Conservation (phyloP, 2,888 invertebrate genomes). For the Sinodicranocentrus sp. region DNA sequence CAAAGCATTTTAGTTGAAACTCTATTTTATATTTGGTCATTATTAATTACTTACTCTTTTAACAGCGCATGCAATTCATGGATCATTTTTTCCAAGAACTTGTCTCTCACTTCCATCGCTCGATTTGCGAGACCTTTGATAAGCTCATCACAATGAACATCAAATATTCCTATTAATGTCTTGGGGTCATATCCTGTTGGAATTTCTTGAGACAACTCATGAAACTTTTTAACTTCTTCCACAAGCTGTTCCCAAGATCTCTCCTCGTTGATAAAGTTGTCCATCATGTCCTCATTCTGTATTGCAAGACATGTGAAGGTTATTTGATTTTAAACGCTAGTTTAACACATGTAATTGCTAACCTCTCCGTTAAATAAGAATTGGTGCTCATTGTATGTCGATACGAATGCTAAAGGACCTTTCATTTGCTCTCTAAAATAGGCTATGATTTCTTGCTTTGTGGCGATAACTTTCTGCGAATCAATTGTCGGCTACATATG, state of each 20-base stretch:
- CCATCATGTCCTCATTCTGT: constrained; percentile 83
- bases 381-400: constrained; percentile 68
- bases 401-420: constrained; percentile 80
- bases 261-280: constrained; percentile 84
- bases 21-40: neutral
- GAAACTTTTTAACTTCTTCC: constrained; percentile 80
- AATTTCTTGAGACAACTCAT: constrained; percentile 80
- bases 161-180: constrained; percentile 89
- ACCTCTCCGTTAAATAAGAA: constrained; percentile 74
- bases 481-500: constrained; percentile 91
- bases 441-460: constrained; percentile 82
- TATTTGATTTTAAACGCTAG: neutral
- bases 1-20: neutral
- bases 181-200: constrained; percentile 82
- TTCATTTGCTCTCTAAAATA: constrained; percentile 86
- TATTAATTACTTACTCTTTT: constrained; percentile 82
- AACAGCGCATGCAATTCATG: constrained; percentile 89
- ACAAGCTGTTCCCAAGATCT: constrained; percentile 80
- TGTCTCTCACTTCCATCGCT: constrained; percentile 85
- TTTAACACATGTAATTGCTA: no score
- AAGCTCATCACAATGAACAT: constrained; percentile 89
- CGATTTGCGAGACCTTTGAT: constrained; percentile 85
- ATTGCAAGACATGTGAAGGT: constrained; percentile 57
- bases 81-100: constrained; percentile 86
- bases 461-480: constrained; percentile 83